A percentile compares a stretch with the other conserved stretches of the same genome.
phyloP scores from a whole-genome alignment of 2,888 invertebrate species.

The Dioctria linearis region DNA sequence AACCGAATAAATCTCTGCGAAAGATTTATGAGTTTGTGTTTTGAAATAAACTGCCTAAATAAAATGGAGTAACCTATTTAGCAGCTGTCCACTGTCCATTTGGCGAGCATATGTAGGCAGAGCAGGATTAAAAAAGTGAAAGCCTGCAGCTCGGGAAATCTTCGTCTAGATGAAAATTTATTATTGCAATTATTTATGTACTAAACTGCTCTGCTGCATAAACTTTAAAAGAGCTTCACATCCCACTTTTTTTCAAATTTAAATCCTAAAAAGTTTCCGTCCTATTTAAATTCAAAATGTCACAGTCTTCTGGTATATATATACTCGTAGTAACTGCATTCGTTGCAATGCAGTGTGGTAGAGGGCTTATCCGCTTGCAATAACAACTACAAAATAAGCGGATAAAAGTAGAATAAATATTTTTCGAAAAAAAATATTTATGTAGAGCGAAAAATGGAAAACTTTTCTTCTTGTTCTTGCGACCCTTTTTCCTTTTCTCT shows the following conservation, averaged over 20 bases:
- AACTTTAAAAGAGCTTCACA: not conserved
- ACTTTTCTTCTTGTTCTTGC: not conserved
- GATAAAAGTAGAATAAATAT: constrained; percentile 1
- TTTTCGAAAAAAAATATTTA: not conserved
- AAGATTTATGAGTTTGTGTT: constrained; percentile 10
- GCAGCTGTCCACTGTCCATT: not conserved
- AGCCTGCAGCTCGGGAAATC: not conserved
- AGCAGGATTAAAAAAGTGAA: not conserved
- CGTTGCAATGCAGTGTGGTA: not conserved
- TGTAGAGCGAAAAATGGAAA: not conserved
- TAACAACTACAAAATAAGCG: not conserved
- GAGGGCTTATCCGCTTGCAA: not conserved
- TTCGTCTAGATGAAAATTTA: constrained; percentile 2
- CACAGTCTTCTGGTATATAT: not conserved
- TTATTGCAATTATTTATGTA: constrained; percentile 6
- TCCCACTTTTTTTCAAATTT: not conserved
- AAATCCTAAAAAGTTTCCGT: constrained; percentile 10
- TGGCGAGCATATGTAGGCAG: not conserved
- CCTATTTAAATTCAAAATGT: not conserved
- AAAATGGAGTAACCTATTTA: constrained; percentile 13
- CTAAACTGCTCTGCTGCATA: not conserved
- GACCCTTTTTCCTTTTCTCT: not conserved
- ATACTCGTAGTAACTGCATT: not conserved
- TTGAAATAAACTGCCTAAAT: constrained; percentile 16
- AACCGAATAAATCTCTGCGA: not conserved